Base-by-base conservation (phyloP, 2,113 vertebrate species). In the Stegostoma tigrinum region DNA sequence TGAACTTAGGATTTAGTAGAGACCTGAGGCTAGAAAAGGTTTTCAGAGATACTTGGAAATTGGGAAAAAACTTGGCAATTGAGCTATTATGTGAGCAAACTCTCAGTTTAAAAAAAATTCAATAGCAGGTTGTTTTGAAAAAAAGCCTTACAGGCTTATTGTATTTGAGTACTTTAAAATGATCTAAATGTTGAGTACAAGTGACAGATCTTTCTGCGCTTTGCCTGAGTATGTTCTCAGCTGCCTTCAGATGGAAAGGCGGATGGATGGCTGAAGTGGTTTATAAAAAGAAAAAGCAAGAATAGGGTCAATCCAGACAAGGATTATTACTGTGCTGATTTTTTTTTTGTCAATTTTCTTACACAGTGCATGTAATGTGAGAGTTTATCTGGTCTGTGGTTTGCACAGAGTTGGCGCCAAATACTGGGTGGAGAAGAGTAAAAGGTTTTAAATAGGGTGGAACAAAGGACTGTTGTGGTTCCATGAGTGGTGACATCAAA, bases 391-490 rank as follows among this genome's bases (percentile, higher is more conserved):
- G 80, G 80, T 83, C 38, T 83, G 80, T 83, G 80, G 80, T 83
- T 83, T 83, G 38, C 38, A 19, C 21, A 45, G 38, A 83, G 61
- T 66, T 93, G 89, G 89, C 89, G 55, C 61, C 89, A 66, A 66
- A 38, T 61, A 67, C 61, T 93, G 55, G 89, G 89, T 34, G 61
- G 89, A 66, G 61, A 93, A 93, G 61, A n/a, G 89, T 93, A 93
- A 93, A 66, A 93, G 15, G n/a, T 93, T 66, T 93, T 93, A 67
- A 93, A n/a, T 38, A 66, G 89, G 89, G 89, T 66, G 89, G 89
- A 93, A 93, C 89, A 93, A 93, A 93, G 89, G 64, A 67, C 61
- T 93, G 34, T 66, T 93, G 89, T 93, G 89, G 61, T 66, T 93
- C 61, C 38, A 3, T 93, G 80, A 83, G 42, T 93, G 89, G n/a